These are phyloP conservation scores for Halictus quadricinctus DNA, from an alignment of 2,888 invertebrate species.

Conservation along the genomic window DNA sequence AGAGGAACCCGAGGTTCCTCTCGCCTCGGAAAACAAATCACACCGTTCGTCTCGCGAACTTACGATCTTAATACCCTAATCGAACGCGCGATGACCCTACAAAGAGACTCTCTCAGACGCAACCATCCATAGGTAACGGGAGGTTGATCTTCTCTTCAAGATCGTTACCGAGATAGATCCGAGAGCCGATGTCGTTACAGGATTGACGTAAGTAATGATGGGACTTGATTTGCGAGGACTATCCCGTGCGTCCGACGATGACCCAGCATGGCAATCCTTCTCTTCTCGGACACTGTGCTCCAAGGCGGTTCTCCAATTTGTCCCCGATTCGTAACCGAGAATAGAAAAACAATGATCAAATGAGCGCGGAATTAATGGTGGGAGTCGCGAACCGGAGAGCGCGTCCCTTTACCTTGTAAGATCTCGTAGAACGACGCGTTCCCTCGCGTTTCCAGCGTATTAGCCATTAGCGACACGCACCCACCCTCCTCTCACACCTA, in stretches of 20 bases:
- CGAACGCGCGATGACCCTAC: not conserved
- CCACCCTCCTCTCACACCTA: not conserved
- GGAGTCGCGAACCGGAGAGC: not conserved
- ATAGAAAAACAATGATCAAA: not conserved
- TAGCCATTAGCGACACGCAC: slow-evolving; percentile 32
- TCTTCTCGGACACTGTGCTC: slow-evolving; percentile 13
- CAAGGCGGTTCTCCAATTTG: not conserved
- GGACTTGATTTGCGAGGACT: slow-evolving; percentile 22
- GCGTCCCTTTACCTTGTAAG: slow-evolving; percentile 18
- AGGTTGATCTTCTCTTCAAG: slow-evolving; percentile 2
- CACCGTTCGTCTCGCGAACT: slow-evolving; percentile 6
- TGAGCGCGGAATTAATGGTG: not conserved
- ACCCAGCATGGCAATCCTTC: slow-evolving; percentile 39
- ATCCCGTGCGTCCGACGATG: slow-evolving; percentile 26
- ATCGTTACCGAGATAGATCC: slow-evolving; percentile 23
- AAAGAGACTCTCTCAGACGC: slow-evolving; percentile 15
- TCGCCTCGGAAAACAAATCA: slow-evolving; percentile 35
- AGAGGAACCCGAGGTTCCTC: slow-evolving; percentile 46
- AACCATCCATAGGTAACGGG: slow-evolving; percentile 37
- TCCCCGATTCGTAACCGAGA: not conserved
- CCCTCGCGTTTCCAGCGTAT: slow-evolving; percentile 18
- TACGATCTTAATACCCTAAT: not conserved
- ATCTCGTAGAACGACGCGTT: slow-evolving; percentile 4
- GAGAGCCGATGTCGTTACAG: slow-evolving; percentile 29
- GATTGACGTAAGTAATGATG: slow-evolving; percentile 53